Base-by-base conservation (phyloP, 53 echinoderm and acorn worm species). In the Echinarachnius parma region DNA sequence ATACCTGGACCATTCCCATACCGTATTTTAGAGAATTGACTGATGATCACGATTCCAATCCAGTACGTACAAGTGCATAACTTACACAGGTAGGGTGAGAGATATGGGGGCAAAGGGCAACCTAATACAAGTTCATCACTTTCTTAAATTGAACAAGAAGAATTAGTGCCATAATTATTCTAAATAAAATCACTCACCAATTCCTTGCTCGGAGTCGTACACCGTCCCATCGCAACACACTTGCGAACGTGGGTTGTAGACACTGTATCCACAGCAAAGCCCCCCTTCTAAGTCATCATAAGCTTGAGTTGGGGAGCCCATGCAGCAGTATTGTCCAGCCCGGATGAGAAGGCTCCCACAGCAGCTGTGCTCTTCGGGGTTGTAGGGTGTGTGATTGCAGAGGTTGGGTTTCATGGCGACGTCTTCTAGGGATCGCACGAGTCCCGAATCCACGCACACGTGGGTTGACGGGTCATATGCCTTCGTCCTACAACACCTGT, bases 321-420 rank as follows among this genome's bases (percentile, higher is more conserved):
- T 54, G 50, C 93, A 93, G 61, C 93, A 93, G 9, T 77, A 77
- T 47, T 81, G 70, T 14, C 84, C 89, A 4, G 61, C 49, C 4
- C 75, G 81, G 31, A 84, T 69, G 48, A 93, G 77, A 37, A 50
- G 53, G 3, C 4, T 20, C 4, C 63, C 77, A 54, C 93, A 93
- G 53, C 93, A 93, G 23, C 42, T 52, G 4, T 89, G 36, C 22
- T 85, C 80, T 0, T 36, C 39, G 11, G 75, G 78, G 34, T 85
- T 66, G 62, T 92, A 92, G 3, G 72, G 78, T 5, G 23, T 52
- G 13, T 26, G 28, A 5, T 82, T 79, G 35, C 92, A 92, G 54
- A 81, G 56, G 5, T 66, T 58, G 2, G 89, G 89, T 20, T 57
- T 75, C 8, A 66, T 62, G 8, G 46, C 50, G 21, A 86, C 54